Percentiles rank a stretch among this genome's conserved stretches.
These are phyloP conservation scores for Musca vetustissima DNA, from an alignment of 1,140 invertebrate species.

Conservation along the genomic window DNA sequence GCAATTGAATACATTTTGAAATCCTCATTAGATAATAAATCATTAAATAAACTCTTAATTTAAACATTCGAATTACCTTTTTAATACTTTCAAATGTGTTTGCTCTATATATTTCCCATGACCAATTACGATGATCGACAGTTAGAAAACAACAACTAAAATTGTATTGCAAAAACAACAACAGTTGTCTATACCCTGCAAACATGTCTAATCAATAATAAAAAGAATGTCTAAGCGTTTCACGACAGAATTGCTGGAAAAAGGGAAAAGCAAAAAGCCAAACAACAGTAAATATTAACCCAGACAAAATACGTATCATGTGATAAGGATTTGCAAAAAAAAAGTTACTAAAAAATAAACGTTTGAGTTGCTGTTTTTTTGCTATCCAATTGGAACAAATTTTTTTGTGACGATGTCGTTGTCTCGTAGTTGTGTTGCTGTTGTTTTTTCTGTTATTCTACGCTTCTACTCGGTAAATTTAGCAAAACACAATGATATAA, in stretches of 20 bases:
- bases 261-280: not conserved
- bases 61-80: too few relatives aligned
- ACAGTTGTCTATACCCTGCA: not conserved
- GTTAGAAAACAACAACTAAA: not conserved
- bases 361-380: not conserved
- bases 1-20: too few relatives aligned
- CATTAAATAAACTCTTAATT: too few relatives aligned
- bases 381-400: not conserved
- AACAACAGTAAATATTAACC: slow-evolving; percentile 16
- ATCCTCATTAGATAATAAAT: too few relatives aligned
- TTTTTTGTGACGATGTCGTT: not conserved
- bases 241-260: too few relatives aligned
- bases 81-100: too few relatives aligned
- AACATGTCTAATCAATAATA: too few relatives aligned
- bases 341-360: not conserved
- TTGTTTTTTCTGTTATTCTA: slow-evolving; percentile 2
- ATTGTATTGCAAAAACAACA: not conserved
- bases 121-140: too few relatives aligned
- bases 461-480: not conserved
- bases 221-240: not conserved
- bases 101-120: too few relatives aligned
- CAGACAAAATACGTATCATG: slow-evolving; percentile 15
- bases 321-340: slow-evolving; percentile 8
- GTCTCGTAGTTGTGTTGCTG: not conserved
- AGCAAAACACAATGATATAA: too few relatives aligned